Base-by-base conservation (phyloP, 2,888 invertebrate species). In the Ophion ventricosus region DNA sequence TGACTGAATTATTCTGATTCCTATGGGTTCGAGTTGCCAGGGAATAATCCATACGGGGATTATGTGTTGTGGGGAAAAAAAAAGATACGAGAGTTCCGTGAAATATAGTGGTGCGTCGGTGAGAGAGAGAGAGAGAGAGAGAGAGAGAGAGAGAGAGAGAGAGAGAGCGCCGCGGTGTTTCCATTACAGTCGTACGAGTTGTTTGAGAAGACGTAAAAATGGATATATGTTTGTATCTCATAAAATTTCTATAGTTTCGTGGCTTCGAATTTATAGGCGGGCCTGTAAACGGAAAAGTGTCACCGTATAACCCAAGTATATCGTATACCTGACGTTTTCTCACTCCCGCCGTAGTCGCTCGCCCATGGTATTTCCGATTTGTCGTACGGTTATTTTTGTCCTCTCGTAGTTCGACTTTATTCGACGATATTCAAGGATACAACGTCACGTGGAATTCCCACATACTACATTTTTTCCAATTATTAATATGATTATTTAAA, bases 181-280 rank as follows among this genome's bases (percentile, higher is more conserved):
- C 49, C 17, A 49, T 11, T 49, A 49, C 4, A 49, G 49, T 49
- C 49, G 49, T 1, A 49, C 14, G 17, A 49, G 2, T 49, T 14
- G 49, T 49, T 49, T 14, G 14, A 14, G 49, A 49, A 49, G 20
- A 20, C 66, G 63, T 14, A 54, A 77, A 49, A 66, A 43, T 43
- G 23, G 66, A 73, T 67, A 67, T 73, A 73, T 66, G 66, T 56
- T 56, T 66, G 20, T 77, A 61, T 40, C 35, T 61, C 82, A 59
- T 77, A 73, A 82, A 82, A 73, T 77, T 59, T 73, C 73, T 67
- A 61, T 43, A 61, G 76, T 73, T 61, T 49, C 61, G 43, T 70
- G 49, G 3, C 29, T 49, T n/a, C 66, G 20, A 25, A 43, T 73
- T 43, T 67, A 43, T 25, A 67, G 43, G 66, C 35, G 57, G 35